These are phyloP conservation scores for Regulus satrapa DNA, from an alignment of 2,113 vertebrate genomes.

Conservation along the genomic window DNA sequence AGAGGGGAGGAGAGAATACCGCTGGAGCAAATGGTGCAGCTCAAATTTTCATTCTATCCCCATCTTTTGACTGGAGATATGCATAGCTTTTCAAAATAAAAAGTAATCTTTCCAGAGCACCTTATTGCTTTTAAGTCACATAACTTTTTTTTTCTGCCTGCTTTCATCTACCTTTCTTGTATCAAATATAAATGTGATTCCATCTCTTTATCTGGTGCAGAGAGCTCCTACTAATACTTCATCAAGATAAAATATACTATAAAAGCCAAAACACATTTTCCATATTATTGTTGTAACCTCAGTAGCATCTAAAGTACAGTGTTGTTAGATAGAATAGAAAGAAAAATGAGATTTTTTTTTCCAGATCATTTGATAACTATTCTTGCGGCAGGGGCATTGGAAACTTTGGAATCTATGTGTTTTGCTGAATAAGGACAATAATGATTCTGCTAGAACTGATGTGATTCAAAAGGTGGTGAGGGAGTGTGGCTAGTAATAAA, in stretches of 20 bases:
- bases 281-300: slow-evolving; percentile 27
- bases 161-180: slow-evolving; percentile 54
- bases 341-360: neutral
- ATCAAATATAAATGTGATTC: slow-evolving; percentile 40
- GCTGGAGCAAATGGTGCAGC: slow-evolving; percentile 9
- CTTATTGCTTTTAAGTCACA: slow-evolving; percentile 4
- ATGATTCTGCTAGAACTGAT: neutral
- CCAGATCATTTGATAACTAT: neutral
- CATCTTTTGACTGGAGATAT: neutral
- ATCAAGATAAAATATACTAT: neutral
- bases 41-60: slow-evolving; percentile 3
- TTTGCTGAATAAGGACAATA: neutral
- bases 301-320: neutral
- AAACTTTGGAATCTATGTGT: neutral
- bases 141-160: neutral
- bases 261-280: slow-evolving; percentile 41
- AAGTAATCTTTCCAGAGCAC: slow-evolving; percentile 17
- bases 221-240: slow-evolving; percentile 6
- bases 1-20: neutral
- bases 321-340: neutral
- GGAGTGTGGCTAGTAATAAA: neutral
- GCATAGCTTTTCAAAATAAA: neutral
- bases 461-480: neutral
- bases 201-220: neutral
- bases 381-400: neutral